These are phyloP conservation scores for Podargus strigoides DNA, from an alignment of 2,797 vertebrate genomes.

Conservation along the genomic window DNA sequence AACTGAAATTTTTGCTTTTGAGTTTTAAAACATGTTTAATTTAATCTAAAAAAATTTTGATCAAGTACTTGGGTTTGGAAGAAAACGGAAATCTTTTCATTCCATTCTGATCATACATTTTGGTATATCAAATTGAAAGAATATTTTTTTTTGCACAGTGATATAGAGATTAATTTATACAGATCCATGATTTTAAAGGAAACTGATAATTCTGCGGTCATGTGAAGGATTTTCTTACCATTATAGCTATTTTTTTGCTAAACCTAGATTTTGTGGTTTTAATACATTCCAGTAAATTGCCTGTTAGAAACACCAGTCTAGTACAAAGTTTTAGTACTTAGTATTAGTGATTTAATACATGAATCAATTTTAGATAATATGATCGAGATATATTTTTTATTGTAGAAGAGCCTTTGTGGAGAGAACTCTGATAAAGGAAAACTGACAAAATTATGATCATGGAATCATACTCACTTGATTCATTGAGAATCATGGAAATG, in stretches of 20 bases:
- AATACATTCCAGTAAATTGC: neutral
- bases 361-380: neutral
- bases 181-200: neutral
- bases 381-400: neutral
- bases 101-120: neutral
- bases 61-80: neutral
- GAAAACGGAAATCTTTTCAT: neutral
- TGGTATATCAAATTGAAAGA: neutral
- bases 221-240: neutral
- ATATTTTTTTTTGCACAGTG: neutral
- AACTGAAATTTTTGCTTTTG: neutral
- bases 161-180: neutral
- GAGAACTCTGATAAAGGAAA: neutral
- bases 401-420: neutral
- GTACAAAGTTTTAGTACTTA: neutral
- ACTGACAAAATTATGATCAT: neutral
- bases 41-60: neutral
- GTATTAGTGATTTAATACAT: neutral
- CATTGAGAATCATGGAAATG: neutral
- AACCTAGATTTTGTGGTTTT: neutral
- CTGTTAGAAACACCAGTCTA: neutral
- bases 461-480: fast-evolving
- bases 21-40: neutral
- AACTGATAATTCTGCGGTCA: neutral
- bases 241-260: neutral